phyloP scores from a whole-genome alignment of 2,113 vertebrate genomes.

The Apteryx mantelli region DNA sequence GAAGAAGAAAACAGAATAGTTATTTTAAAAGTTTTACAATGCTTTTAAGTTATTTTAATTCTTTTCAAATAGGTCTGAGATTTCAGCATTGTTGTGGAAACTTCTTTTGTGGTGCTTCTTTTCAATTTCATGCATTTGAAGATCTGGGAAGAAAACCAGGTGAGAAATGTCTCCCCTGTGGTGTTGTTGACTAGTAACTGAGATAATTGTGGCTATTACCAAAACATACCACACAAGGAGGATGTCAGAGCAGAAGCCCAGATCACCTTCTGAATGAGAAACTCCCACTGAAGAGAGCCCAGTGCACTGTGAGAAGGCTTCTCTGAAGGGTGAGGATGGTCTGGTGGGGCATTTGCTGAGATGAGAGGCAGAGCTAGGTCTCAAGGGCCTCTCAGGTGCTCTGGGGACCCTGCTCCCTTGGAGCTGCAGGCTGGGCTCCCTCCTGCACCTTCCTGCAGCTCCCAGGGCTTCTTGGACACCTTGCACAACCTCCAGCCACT shows the following conservation, averaged over 20 bases:
- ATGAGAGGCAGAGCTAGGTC: background rate
- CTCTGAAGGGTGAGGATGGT: background rate
- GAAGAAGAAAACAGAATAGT: background rate
- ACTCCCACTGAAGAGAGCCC: background rate
- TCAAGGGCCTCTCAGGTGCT: background rate
- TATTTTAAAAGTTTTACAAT: background rate
- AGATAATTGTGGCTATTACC: background rate
- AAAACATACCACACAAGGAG: fast-evolving
- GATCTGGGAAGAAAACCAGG: background rate
- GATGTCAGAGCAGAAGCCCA: background rate
- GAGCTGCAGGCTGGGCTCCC: background rate
- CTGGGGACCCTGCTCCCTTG: too few species aligned
- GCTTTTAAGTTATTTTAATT: background rate
- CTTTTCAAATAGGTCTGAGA: background rate
- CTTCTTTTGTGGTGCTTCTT: background rate
- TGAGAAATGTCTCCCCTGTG: background rate
- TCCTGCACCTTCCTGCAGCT: background rate
- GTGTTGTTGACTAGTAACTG: background rate
- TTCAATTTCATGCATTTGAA: background rate
- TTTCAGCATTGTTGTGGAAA: background rate
- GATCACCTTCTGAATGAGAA: background rate
- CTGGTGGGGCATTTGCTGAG: background rate
- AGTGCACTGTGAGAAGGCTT: background rate
- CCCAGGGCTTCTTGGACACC: background rate
- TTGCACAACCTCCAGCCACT: background rate